phyloP scores from a whole-genome alignment of 2,797 vertebrate species.

The Trematomus bernacchii region DNA sequence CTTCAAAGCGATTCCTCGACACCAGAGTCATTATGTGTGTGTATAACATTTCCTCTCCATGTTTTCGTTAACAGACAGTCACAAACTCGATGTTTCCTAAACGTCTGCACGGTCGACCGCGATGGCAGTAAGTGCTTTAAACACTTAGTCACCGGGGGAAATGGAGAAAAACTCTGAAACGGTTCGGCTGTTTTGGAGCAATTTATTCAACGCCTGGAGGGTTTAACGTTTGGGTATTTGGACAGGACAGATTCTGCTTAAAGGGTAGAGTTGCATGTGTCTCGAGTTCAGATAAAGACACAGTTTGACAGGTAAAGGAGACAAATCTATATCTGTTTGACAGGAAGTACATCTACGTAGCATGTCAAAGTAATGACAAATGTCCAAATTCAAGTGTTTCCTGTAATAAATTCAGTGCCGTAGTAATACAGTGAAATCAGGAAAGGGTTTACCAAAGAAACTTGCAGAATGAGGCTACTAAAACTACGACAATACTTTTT shows the following conservation, averaged over 20 bases:
- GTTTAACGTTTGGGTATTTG: not conserved
- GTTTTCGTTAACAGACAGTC: not conserved
- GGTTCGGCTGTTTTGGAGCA: too few species aligned
- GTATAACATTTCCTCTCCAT: not conserved
- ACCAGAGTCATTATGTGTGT: not conserved
- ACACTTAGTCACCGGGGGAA: not conserved
- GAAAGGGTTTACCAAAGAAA: too few species aligned
- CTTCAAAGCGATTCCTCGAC: not conserved
- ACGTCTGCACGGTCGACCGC: not conserved
- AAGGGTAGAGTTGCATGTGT: not conserved
- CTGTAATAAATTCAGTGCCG: too few species aligned
- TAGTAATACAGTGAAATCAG: too few species aligned
- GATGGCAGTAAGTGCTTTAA: not conserved
- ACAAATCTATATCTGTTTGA: not conserved
- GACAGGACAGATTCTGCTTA: not conserved
- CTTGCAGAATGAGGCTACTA: too few species aligned
- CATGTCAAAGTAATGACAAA: too few species aligned
- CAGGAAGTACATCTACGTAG: not conserved
- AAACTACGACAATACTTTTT: too few species aligned
- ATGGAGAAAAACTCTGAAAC: too few species aligned
- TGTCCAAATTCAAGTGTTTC: not conserved
- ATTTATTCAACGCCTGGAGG: not conserved
- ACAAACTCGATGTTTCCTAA: not conserved
- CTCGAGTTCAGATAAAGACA: slow-evolving; percentile 4
- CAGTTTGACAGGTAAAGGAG: not conserved